Conservation (phyloP, 2,888 invertebrate genomes). For the Brenthis ino region DNA sequence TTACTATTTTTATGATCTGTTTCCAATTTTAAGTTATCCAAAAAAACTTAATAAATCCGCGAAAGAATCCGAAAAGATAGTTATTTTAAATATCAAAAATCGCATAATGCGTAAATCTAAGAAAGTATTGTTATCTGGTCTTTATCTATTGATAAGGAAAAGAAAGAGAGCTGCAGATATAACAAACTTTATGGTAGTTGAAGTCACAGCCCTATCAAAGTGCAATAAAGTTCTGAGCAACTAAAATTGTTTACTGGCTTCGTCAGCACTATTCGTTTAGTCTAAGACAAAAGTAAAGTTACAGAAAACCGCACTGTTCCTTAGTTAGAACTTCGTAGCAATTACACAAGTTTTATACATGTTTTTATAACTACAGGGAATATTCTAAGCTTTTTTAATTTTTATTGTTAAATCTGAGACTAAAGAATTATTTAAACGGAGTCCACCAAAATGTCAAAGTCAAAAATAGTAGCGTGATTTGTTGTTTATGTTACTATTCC, state of each 20-base stretch:
- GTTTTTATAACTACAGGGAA: not conserved
- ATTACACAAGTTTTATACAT: conserved; percentile 16
- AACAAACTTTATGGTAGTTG: not conserved
- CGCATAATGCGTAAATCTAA: too few species aligned
- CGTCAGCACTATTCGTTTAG: conserved; percentile 31
- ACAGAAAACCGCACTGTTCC: conserved; percentile 18
- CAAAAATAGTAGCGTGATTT: too few species aligned
- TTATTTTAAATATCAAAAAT: too few species aligned
- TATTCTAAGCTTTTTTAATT: not conserved
- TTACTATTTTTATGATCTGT: too few species aligned
- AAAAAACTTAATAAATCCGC: too few species aligned
- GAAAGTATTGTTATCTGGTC: too few species aligned
- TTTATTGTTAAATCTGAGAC: not conserved
- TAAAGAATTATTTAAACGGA: too few species aligned
- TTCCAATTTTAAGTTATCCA: too few species aligned
- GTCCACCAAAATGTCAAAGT: too few species aligned
- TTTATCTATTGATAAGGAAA: not conserved
- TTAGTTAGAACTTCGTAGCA: conserved; percentile 8
- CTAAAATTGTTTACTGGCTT: conserved; percentile 30
- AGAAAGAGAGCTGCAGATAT: not conserved
- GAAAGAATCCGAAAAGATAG: too few species aligned
- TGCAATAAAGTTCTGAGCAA: conserved; percentile 30
- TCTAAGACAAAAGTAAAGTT: conserved; percentile 22
- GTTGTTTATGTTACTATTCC: too few species aligned
- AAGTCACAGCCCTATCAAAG: conserved; percentile 27